Percentiles rank a stretch among this genome's conserved stretches.
These are phyloP conservation scores for Haemorhous mexicanus DNA, from an alignment of 2,113 vertebrate species.

Conservation along the genomic window DNA sequence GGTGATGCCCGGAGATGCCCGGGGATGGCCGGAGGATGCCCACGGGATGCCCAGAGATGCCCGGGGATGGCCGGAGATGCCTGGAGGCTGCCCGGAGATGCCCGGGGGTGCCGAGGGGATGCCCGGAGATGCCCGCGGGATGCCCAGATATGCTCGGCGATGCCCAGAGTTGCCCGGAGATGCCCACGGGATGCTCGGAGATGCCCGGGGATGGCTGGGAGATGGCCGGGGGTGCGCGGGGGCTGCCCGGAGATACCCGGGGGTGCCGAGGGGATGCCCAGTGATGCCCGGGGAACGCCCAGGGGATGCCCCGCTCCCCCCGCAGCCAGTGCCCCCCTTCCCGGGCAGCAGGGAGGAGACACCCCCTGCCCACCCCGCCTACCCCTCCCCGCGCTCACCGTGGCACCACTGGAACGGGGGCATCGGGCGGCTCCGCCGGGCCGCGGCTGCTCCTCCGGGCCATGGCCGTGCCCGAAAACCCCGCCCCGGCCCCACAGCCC, in stretches of 20 bases:
- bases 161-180: too few relatives aligned
- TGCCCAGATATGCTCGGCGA: neutral
- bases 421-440: too few relatives aligned
- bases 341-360: neutral
- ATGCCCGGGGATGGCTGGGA: neutral
- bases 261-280: neutral
- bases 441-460: neutral
- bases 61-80: neutral
- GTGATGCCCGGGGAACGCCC: too few relatives aligned
- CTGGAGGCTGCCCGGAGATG: neutral
- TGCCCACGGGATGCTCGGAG: too few relatives aligned
- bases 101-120: neutral
- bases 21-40: neutral
- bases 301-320: neutral
- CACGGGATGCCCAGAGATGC: neutral
- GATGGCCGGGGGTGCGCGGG: neutral
- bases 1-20: neutral
- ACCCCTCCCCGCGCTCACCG: too few relatives aligned
- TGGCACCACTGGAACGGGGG: too few relatives aligned
- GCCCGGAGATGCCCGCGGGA: neutral
- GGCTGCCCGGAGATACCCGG: neutral
- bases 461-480: too few relatives aligned
- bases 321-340: neutral
- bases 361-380: neutral
- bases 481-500: too few relatives aligned